phyloP scores from a whole-genome alignment of 2,113 vertebrate species.

The Athene noctua region DNA sequence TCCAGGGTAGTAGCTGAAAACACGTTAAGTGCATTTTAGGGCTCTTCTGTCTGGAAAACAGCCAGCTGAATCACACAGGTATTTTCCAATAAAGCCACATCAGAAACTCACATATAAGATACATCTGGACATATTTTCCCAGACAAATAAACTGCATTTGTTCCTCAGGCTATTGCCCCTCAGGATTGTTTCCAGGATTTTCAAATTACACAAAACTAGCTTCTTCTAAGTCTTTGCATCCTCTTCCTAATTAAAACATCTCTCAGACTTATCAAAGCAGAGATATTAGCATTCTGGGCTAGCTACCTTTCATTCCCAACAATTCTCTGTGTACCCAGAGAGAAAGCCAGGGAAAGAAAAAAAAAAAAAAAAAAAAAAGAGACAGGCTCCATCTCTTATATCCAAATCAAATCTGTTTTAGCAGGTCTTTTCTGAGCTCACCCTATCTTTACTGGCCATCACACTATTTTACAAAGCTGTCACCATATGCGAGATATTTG shows the following conservation, averaged over 20 bases:
- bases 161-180: not conserved
- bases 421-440: not conserved
- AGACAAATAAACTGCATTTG: slow-evolving; percentile 18
- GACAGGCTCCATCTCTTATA: not conserved
- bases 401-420: not conserved
- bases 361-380: not conserved
- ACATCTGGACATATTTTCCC: not conserved
- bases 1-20: not conserved
- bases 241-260: slow-evolving; percentile 40
- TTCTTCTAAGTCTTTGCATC: slow-evolving; percentile 4
- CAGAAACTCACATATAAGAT: slow-evolving; percentile 28
- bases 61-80: not conserved
- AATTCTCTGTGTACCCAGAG: not conserved
- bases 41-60: not conserved
- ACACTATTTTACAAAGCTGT: slow-evolving; percentile 50
- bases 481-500: not conserved
- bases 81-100: slow-evolving; percentile 14
- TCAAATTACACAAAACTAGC: not conserved
- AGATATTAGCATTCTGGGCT: slow-evolving; percentile 4
- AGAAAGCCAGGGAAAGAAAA: not conserved
- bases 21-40: not conserved
- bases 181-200: slow-evolving; percentile 22
- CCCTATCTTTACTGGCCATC: not conserved
- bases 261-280: not conserved
- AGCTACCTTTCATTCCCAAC: not conserved